Conservation (phyloP, 2,888 invertebrate species). For the Andrena praecox region DNA sequence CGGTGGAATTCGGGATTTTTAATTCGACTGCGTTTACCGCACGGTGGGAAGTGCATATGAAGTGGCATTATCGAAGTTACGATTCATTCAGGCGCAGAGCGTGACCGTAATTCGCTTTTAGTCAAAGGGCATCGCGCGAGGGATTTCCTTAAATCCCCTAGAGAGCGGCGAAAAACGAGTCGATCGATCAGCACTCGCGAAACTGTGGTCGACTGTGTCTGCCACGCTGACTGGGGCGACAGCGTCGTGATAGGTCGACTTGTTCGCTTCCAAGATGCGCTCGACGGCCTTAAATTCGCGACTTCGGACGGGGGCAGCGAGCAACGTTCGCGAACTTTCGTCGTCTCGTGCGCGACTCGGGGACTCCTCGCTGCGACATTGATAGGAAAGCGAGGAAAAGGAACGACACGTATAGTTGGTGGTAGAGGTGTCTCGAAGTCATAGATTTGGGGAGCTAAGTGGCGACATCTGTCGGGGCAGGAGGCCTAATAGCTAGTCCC, state of each 20-base stretch:
- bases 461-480: too few relatives aligned
- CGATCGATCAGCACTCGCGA: slow-evolving; percentile 39
- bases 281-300: slow-evolving; percentile 30
- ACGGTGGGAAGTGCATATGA: slow-evolving; percentile 37
- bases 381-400: slow-evolving; percentile 6
- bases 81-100: slow-evolving; percentile 44
- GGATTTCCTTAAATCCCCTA: slow-evolving; percentile 44
- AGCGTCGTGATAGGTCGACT: slow-evolving; percentile 56
- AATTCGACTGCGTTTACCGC: neutral
- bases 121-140: slow-evolving; percentile 61
- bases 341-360: slow-evolving; percentile 47
- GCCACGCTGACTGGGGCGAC: slow-evolving; percentile 11
- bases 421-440: too few relatives aligned
- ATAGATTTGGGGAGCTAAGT: too few relatives aligned
- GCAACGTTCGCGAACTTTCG: slow-evolving; percentile 6
- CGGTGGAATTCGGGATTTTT: too few relatives aligned
- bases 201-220: slow-evolving; percentile 1
- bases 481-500: too few relatives aligned
- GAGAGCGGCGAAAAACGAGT: slow-evolving; percentile 42
- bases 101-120: slow-evolving; percentile 39
- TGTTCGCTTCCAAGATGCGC: slow-evolving; percentile 48
- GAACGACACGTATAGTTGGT: neutral
- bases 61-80: slow-evolving; percentile 38
- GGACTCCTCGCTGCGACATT: slow-evolving; percentile 7
- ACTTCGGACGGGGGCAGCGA: neutral